Evolutionary conservation across 2,888 invertebrate species (phyloP).

Genomic region (Halictus quadricinctus): DNA sequence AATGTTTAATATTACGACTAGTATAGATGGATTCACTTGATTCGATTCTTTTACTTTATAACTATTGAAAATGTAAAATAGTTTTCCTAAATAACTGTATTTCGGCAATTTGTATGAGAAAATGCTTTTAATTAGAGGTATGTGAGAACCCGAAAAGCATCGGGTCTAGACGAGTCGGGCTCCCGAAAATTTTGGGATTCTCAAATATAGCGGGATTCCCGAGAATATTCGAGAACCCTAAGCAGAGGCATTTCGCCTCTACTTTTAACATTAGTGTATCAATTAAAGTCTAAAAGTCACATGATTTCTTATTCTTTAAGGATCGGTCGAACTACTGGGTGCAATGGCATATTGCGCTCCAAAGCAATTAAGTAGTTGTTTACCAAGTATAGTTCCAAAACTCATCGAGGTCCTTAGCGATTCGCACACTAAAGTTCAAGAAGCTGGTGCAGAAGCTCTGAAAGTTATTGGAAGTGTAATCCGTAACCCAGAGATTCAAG

Average conservation of each 20-base stretch:
- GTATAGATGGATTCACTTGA: not conserved
- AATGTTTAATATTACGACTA: not conserved
- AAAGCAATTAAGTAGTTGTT: constrained; percentile 97
- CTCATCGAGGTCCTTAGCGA: constrained; percentile 98
- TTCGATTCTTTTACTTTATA: not conserved
- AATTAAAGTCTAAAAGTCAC: not conserved
- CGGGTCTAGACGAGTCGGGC: too few species aligned
- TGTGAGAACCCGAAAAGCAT: too few species aligned
- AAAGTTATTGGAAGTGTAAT: constrained; percentile 99
- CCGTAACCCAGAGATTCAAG: constrained; percentile 98
- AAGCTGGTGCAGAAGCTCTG: constrained; percentile 97
- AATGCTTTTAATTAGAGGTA: too few species aligned
- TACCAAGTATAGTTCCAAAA: constrained; percentile 99
- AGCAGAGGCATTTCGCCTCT: not conserved
- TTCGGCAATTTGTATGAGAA: too few species aligned
- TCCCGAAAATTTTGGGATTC: too few species aligned
- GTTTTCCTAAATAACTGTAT: too few species aligned
- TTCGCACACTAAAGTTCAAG: constrained; percentile 98
- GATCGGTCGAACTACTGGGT: constrained; percentile 97
- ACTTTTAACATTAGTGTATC: not conserved
- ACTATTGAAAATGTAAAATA: not conserved
- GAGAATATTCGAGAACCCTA: too few species aligned
- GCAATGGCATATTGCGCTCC: constrained; percentile 99
- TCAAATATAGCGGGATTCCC: too few species aligned
- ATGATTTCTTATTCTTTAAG: constrained; percentile 80